A percentile compares a stretch with the other conserved stretches of the same genome.
Evolutionary conservation across 92 coral and sea anemone species (phyloP).

Genomic region (Epizoanthus rinbou): DNA sequence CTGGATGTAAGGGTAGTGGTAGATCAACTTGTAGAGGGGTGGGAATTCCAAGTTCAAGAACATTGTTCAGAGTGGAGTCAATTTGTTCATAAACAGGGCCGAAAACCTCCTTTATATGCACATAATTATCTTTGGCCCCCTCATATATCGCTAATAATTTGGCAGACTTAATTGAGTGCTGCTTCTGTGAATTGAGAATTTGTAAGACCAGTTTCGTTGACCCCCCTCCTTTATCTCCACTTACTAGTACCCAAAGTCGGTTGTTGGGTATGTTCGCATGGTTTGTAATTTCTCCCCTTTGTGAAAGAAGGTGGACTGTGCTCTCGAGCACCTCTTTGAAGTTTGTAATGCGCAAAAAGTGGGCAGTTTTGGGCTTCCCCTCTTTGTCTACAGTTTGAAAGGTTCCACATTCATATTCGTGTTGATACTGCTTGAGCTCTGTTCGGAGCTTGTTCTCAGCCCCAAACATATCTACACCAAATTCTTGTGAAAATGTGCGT

Average conservation of each 20-base stretch:
- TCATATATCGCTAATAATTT: constrained; percentile 25
- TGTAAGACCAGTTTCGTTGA: constrained; percentile 52
- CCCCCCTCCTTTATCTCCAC: constrained; percentile 54
- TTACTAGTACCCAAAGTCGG: constrained; percentile 39
- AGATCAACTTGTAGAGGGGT: no score
- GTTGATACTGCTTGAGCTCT: constrained; percentile 32
- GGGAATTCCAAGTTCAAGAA: no score
- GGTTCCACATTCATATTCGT: constrained; percentile 52
- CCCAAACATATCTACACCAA: no score
- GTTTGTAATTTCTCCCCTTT: constrained; percentile 19
- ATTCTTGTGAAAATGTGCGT: no score
- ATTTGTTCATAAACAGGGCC: no score
- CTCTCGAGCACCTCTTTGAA: constrained; percentile 37
- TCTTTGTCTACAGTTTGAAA: constrained; percentile 24
- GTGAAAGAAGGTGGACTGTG: constrained; percentile 38
- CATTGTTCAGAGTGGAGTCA: no score
- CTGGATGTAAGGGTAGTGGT: no score
- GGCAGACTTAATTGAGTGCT: constrained; percentile 52
- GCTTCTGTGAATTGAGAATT: constrained; percentile 40
- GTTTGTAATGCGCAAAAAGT: constrained; percentile 46
- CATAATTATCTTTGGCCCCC: constrained; percentile 25
- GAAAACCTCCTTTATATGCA: no score
- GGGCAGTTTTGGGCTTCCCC: constrained; percentile 20
- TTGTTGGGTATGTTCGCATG: constrained; percentile 27
- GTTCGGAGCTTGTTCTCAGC: constrained; percentile 24